Percentiles rank a stretch among this genome's conserved stretches.
These are phyloP conservation scores for Callipepla californica DNA, from an alignment of 2,113 vertebrate genomes.

Conservation along the genomic window DNA sequence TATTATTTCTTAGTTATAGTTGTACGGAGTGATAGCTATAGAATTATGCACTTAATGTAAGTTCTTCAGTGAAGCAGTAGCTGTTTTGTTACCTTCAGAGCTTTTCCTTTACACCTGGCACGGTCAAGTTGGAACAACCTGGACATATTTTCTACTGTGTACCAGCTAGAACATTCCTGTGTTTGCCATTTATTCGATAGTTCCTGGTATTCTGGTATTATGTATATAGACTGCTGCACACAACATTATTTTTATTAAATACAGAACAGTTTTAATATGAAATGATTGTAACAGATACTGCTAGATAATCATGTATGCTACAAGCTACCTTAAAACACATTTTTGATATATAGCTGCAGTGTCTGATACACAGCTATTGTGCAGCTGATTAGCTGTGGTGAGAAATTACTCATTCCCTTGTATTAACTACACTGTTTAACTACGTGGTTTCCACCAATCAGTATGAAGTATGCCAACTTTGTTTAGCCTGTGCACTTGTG, in stretches of 20 bases:
- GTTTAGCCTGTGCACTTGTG: constrained; percentile 61
- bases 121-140: constrained; percentile 6
- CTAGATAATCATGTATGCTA: neutral
- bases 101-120: constrained; percentile 13
- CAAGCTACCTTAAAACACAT: constrained; percentile 1
- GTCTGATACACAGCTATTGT: constrained; percentile 18
- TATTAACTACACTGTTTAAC: constrained; percentile 62
- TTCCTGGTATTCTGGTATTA: neutral
- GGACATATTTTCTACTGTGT: neutral
- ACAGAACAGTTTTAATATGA: neutral
- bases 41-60: neutral
- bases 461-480: constrained; percentile 71
- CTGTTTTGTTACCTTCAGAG: neutral
- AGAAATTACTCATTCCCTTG: constrained; percentile 65
- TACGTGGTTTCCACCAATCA: constrained; percentile 58
- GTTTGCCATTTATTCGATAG: neutral
- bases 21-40: neutral
- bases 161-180: neutral
- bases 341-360: neutral
- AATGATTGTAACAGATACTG: neutral
- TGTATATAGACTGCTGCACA: constrained; percentile 4
- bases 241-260: neutral
- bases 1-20: constrained; percentile 23
- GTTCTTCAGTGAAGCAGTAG: neutral
- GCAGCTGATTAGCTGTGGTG: constrained; percentile 52